Evolutionary conservation across 1,140 invertebrate species (phyloP), one percentile per base, ranked within the genome.

Genomic region (Drosophila punjabiensis): DNA sequence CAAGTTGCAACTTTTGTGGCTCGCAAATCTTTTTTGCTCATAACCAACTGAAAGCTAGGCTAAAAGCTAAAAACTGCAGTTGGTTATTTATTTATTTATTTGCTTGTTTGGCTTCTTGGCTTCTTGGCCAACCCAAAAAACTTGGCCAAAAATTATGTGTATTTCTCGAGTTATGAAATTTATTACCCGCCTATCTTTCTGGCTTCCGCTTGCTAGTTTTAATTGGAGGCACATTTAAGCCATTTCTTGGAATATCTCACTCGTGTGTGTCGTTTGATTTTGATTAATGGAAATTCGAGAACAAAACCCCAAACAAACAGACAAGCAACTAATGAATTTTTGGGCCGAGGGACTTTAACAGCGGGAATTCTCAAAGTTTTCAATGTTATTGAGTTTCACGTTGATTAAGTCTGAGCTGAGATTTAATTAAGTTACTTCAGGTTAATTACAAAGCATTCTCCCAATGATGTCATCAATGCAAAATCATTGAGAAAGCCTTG

Each of bases 221-320:
- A 80, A 79, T 80, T 74, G 77, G 77, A 62, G 66, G 56, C 68
- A 61, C 55, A 79, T 79, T 73, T 62, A 73, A 79, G 53, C 50
- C 53, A 61, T 80, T 79, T 79, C 76, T 55, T 16, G 56, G 76
- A 79, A 79, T 58, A 53, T 64, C 39, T 64, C 24, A 24, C 59
- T 59, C 18, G 37, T 65, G 53, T 65, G 74, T 71, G 53, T 53
- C 50, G 39, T 52, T 58, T 50, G 55, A 48, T 45, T 77, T 56
- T 80, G 77, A 80, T 80, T 80, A 73, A 80, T 80, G 76, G 41
- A 55, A 56, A 35, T 59, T 43, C 28, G 48, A 37, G 52, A 71
- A 47, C 39, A 37, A 71, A 71, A 16, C 41, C 56, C 32, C 7
- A 20, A 55, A 7, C 16, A 56, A 39, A 39, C 55, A 56, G 16